Percentiles rank a stretch among this genome's conserved stretches.
Evolutionary conservation across 2,888 invertebrate species (phyloP).

Genomic region (Nebria salina): DNA sequence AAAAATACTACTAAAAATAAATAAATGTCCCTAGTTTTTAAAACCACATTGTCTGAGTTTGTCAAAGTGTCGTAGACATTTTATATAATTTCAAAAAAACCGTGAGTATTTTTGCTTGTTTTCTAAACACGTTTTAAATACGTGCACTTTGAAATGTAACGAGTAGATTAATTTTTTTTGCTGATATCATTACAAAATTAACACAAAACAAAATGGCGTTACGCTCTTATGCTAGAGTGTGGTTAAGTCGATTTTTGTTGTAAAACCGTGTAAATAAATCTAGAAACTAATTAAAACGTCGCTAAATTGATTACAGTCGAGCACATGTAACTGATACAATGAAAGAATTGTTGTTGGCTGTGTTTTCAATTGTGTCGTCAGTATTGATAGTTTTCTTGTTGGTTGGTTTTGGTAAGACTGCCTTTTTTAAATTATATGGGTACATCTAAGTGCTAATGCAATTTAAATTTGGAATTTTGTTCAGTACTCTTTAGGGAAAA

Average conservation of each 20-base stretch:
- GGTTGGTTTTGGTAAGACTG: slow-evolving; percentile 68
- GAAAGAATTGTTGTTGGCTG: slow-evolving; percentile 64
- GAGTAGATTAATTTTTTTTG: slow-evolving; percentile 25
- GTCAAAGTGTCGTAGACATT: slow-evolving; percentile 15
- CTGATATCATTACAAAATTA: slow-evolving; percentile 27
- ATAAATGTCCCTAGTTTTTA: slow-evolving; percentile 31
- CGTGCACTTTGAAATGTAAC: not conserved
- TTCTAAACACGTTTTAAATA: slow-evolving; percentile 14
- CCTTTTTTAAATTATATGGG: slow-evolving; percentile 16
- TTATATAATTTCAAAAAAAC: slow-evolving; percentile 17
- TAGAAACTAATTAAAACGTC: slow-evolving; percentile 10
- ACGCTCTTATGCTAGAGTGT: slow-evolving; percentile 30
- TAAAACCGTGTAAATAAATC: slow-evolving; percentile 23
- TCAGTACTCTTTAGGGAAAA: too few relatives aligned
- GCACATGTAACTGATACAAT: slow-evolving; percentile 49
- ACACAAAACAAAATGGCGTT: slow-evolving; percentile 43
- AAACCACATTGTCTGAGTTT: slow-evolving; percentile 31
- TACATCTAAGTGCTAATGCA: slow-evolving; percentile 20
- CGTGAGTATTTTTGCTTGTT: slow-evolving; percentile 35
- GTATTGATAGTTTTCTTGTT: slow-evolving; percentile 67
- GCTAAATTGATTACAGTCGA: slow-evolving; percentile 6
- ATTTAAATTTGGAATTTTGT: slow-evolving; percentile 4
- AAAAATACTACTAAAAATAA: not conserved
- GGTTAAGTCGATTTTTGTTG: slow-evolving; percentile 42
- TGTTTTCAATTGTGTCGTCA: slow-evolving; percentile 67